Base-by-base conservation (phyloP, 37 sponge, comb jelly and placozoan genomes). In the Ephydatia muelleri region DNA sequence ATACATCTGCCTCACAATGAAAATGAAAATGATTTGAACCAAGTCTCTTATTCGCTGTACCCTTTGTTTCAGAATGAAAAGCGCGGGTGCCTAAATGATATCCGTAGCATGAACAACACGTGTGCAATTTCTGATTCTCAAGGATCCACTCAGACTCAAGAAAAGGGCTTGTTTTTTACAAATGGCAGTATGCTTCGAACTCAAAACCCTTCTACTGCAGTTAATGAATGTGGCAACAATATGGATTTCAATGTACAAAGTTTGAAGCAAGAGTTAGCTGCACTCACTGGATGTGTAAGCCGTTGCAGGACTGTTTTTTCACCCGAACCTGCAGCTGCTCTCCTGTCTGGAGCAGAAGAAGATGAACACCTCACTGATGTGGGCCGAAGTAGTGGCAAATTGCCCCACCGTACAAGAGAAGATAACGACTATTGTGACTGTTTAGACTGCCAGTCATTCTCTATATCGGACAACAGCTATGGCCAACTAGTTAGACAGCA, bases 251-350 rank as follows among this genome's bases (percentile, higher is more conserved):
- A 57, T 57, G 57, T 14, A 21, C 14, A 57, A 11, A 57, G 80
- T 78, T 29, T 85, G 4, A 78, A 77, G 3, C 77, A 88, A 71
- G 88, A 88, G 65, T 28, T 88, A 29, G 37, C 68, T 77, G 83
- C 83, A 0, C 48, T 90, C 28, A 84, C 66, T 31, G 90, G 90
- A 31, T 90, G 90, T 80, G 90, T 90, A 29, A 80, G 70, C 19
- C 47, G 76, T 13, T 31, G 80, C 27, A 40, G 90, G 31, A 77
- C 85, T 27, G 32, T 90, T 33, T 90, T 90, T 64, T 81, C 90
- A 32, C 83, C 88, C 23, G 48, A 40, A 14, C 77, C 76, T 33
- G 57, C 16, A 21, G 57, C 57, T 57, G 16, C 57, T 57, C 1
- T 57, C 19, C 16, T 57, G 19, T 21, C 57, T 19, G 57, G 57